These are phyloP conservation scores for Limosa lapponica DNA, from an alignment of 2,797 vertebrate genomes.

Conservation along the genomic window DNA sequence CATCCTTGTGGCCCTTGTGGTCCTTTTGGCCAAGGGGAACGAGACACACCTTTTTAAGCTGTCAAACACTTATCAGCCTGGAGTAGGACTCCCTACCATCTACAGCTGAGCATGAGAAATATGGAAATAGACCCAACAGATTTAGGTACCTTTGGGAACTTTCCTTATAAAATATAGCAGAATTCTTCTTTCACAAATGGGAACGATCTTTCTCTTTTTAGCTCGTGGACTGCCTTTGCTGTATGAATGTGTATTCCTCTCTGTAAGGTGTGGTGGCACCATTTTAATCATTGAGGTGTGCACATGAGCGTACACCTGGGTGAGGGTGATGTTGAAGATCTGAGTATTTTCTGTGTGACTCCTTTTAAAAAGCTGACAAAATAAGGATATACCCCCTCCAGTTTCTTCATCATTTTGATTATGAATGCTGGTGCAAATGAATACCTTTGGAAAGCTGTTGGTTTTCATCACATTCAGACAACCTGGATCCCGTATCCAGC, in stretches of 20 bases:
- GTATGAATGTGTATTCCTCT: neutral
- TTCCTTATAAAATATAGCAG: neutral
- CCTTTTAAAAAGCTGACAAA: neutral
- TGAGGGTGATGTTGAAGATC: neutral
- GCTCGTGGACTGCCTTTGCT: neutral
- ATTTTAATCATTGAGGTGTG: neutral
- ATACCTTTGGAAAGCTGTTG: neutral
- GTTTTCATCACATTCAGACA: neutral
- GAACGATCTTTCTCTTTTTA: neutral
- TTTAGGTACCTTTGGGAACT: neutral
- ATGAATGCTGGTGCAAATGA: neutral
- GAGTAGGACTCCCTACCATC: neutral
- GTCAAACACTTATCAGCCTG: neutral
- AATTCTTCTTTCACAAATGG: neutral
- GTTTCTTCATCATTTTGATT: neutral
- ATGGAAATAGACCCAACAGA: neutral
- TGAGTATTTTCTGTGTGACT: neutral
- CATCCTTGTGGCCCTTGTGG: slow-evolving; percentile 57
- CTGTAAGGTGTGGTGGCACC: neutral
- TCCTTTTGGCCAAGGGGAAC: slow-evolving; percentile 19
- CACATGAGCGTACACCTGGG: neutral
- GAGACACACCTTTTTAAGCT: slow-evolving; percentile 26
- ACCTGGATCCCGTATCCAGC: neutral
- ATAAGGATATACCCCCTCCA: neutral
- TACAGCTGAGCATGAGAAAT: neutral